These are phyloP conservation scores for Chaetops frenatus DNA, from an alignment of 2,113 vertebrate species.

Conservation along the genomic window DNA sequence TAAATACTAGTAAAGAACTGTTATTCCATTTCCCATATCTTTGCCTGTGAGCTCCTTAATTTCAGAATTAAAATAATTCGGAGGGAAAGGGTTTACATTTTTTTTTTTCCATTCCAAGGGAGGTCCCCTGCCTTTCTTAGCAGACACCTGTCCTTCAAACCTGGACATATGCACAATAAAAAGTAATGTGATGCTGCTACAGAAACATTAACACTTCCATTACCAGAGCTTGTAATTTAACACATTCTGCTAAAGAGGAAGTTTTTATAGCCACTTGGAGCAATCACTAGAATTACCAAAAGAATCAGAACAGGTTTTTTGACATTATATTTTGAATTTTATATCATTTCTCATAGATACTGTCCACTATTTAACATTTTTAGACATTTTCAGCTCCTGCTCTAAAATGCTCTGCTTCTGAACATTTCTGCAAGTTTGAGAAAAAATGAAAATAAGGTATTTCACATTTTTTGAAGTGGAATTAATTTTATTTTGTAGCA, in stretches of 20 bases:
- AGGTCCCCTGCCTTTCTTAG: no score
- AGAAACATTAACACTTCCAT: neutral
- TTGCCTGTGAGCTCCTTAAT: no score
- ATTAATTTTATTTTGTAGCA: neutral
- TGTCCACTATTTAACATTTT: neutral
- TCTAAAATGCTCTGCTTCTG: neutral
- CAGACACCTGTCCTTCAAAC: no score
- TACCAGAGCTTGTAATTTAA: neutral
- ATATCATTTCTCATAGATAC: neutral
- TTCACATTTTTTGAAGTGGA: neutral
- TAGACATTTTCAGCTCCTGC: neutral
- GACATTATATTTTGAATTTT: neutral
- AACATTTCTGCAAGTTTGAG: neutral
- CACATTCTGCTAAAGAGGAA: neutral
- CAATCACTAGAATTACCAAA: neutral
- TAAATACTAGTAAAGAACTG: no score
- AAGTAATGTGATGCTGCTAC: neutral
- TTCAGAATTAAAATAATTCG: no score
- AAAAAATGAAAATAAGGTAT: neutral
- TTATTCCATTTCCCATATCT: no score
- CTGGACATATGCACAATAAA: neutral
- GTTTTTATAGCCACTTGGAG: neutral
- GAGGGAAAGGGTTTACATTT: no score
- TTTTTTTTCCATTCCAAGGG: no score
- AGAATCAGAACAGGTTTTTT: neutral